Evolutionary conservation across 2,797 vertebrate species (phyloP), one percentile per base, ranked within the genome.

Genomic region (Coilia nasus): DNA sequence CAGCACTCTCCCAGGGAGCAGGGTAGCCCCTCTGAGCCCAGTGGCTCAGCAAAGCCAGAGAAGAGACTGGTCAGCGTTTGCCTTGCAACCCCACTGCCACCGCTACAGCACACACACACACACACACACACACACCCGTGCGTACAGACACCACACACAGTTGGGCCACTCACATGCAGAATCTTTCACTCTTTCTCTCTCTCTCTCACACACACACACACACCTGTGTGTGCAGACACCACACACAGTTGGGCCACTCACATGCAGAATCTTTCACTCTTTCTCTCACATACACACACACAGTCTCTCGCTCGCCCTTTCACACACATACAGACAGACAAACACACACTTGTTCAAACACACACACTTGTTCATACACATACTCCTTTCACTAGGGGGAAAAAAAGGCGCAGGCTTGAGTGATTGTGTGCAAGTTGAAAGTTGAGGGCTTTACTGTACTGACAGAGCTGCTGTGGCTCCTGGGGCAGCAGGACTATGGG

Each of bases 21-120:
- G 86, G 83, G 67, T 64, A 81, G 59, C 60, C 89, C 92, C 89
- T 81, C 85, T 91, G 93, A 94, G 93, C 91, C 91, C 93, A 92
- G 91, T 95, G 94, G 93, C 93, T 95, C 95, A 95, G 95, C 94
- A 95, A 94, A 94, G 93, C 91, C 89, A 89, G 91, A 95, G 92
- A 93, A 94, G 93, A 95, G 94, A 93, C 90, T 89, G 90, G 92
- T 95, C 93, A 95, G 93, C 91, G 92, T 93, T 93, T 81, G 90
- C 91, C 90, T 92, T 91, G 92, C 91, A 90, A 92, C 92, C 92
- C 87, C 46, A 46, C 86, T 89, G 82, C 89, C 89, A 87, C 86
- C 81, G 86, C 0, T 47, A 54, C 57, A n/a, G 21, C 31, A 12
- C 54, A 57, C 81, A 28, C 25, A 57, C 82, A 31, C 11, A 31